phyloP scores from a whole-genome alignment of 2,888 invertebrate genomes.

The Psylliodes chrysocephalus region DNA sequence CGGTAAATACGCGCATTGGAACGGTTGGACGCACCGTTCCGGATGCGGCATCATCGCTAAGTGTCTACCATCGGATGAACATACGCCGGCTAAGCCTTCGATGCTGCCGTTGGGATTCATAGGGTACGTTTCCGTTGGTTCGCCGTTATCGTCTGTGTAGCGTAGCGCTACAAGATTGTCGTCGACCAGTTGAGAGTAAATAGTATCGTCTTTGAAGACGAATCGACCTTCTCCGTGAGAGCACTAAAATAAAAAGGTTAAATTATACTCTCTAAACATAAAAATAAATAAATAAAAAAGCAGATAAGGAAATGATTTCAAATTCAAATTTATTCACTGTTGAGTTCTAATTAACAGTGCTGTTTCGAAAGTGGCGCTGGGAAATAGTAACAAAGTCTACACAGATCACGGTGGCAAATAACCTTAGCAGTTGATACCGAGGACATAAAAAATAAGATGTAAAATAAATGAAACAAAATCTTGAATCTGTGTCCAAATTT shows the following conservation, averaged over 20 bases:
- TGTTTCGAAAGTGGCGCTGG: too few species aligned
- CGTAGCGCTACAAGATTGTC: slow-evolving; percentile 79
- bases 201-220: slow-evolving; percentile 66
- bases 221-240: slow-evolving; percentile 96
- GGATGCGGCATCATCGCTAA: slow-evolving; percentile 99
- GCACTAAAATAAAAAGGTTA: slow-evolving; percentile 54
- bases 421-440: too few species aligned
- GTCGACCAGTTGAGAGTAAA: slow-evolving; percentile 66
- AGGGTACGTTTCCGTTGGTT: slow-evolving; percentile 85
- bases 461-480: too few species aligned
- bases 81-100: slow-evolving; percentile 84
- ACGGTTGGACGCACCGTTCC: slow-evolving; percentile 84
- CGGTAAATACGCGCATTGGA: slow-evolving; percentile 88
- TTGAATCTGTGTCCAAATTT: too few species aligned
- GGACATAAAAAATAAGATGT: too few species aligned
- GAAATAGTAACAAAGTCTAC: too few species aligned
- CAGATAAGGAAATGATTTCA: too few species aligned
- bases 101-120: slow-evolving; percentile 94
- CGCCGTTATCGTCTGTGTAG: slow-evolving; percentile 84
- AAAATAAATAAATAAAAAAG: too few species aligned
- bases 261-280: too few species aligned
- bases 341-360: too few species aligned
- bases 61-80: slow-evolving; percentile 91
- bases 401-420: too few species aligned
- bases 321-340: too few species aligned